These are phyloP conservation scores for Ernsta delagoae DNA, from an alignment of 2,888 invertebrate genomes.

Conservation along the genomic window DNA sequence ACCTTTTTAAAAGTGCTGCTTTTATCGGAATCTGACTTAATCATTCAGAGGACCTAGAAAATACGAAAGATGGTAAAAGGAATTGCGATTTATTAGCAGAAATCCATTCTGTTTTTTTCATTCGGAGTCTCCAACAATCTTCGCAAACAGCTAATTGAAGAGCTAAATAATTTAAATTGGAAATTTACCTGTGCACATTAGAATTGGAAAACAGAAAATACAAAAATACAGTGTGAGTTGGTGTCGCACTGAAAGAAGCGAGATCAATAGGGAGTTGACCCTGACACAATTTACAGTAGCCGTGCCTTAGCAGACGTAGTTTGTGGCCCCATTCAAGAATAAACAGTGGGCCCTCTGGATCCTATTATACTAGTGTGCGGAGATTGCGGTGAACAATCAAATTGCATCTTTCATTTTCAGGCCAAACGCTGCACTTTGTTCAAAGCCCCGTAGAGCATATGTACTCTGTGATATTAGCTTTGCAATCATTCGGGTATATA, in stretches of 20 bases:
- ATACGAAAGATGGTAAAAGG: slow-evolving; percentile 13
- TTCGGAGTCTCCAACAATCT: slow-evolving; percentile 6
- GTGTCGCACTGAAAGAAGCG: slow-evolving; percentile 70
- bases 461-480: too few relatives aligned
- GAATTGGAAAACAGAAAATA: slow-evolving; percentile 56
- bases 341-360: slow-evolving; percentile 68
- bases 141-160: slow-evolving; percentile 26
- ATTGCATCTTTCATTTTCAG: slow-evolving; percentile 39
- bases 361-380: slow-evolving; percentile 50
- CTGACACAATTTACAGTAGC: slow-evolving; percentile 79
- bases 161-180: slow-evolving; percentile 33
- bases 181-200: slow-evolving; percentile 32
- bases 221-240: slow-evolving; percentile 68
- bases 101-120: slow-evolving; percentile 23
- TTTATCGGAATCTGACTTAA: not conserved
- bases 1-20: not conserved
- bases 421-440: slow-evolving; percentile 19
- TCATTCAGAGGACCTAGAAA: slow-evolving; percentile 7
- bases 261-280: slow-evolving; percentile 79
- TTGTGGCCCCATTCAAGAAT: slow-evolving; percentile 43
- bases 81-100: slow-evolving; percentile 21
- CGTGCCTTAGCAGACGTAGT: slow-evolving; percentile 47
- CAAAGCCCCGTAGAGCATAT: not conserved
- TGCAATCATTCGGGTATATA: too few relatives aligned
- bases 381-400: slow-evolving; percentile 52